These are phyloP conservation scores for Heliconius hortense DNA, from an alignment of 2,888 invertebrate genomes.

Conservation along the genomic window DNA sequence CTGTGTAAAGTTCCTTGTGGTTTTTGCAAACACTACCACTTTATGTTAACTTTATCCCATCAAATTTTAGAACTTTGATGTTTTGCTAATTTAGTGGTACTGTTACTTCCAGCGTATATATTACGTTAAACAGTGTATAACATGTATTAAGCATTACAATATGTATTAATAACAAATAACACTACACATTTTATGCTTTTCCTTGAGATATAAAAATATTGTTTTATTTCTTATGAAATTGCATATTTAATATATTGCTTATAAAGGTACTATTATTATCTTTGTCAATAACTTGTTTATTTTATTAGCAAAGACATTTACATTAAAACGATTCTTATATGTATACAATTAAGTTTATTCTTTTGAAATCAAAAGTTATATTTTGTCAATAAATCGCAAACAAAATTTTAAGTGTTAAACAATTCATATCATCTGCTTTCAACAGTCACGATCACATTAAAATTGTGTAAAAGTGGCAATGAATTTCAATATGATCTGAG, in stretches of 20 bases:
- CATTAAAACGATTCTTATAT: not conserved
- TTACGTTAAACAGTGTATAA: not conserved
- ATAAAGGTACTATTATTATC: not conserved
- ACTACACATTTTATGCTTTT: not conserved
- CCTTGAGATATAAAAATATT: constrained; percentile 1
- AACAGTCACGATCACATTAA: too few relatives aligned
- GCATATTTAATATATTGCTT: not conserved
- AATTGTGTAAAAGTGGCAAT: too few relatives aligned
- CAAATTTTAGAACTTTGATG: constrained; percentile 46
- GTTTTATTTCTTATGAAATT: constrained; percentile 8
- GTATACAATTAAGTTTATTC: not conserved
- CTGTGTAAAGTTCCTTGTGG: constrained; percentile 67
- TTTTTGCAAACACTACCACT: constrained; percentile 62
- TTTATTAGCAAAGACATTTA: not conserved
- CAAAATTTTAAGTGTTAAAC: not conserved
- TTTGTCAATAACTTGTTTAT: not conserved
- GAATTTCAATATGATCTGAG: too few relatives aligned
- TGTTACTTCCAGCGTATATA: constrained; percentile 34
- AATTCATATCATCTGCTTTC: too few relatives aligned
- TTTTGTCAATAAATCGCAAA: not conserved
- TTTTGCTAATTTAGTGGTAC: constrained; percentile 40
- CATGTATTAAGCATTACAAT: not conserved
- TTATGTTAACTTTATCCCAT: constrained; percentile 56
- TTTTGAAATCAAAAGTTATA: not conserved
- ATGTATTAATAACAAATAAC: not conserved